Conservation (phyloP, 2,797 vertebrate species). For the Macropus fuliginosus region DNA sequence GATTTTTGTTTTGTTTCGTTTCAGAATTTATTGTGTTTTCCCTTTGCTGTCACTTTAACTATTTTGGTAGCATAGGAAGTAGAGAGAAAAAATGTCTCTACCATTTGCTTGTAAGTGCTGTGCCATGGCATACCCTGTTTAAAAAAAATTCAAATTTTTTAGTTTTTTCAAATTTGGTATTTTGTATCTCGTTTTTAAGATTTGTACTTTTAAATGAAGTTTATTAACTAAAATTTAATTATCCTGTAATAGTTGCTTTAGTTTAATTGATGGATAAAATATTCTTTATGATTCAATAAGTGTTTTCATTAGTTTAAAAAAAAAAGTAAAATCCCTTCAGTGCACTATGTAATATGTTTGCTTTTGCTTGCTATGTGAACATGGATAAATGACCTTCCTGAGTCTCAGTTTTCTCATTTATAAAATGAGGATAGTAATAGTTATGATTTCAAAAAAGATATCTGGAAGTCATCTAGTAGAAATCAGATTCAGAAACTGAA, state of each 20-base stretch:
- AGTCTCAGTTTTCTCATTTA: background rate
- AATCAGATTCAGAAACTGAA: background rate
- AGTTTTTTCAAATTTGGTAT: background rate
- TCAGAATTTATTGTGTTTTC: background rate
- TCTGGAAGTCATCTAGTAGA: background rate
- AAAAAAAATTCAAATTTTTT: background rate
- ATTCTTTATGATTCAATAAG: background rate
- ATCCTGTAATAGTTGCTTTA: background rate
- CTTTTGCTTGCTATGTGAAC: background rate
- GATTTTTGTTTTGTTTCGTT: too few species aligned
- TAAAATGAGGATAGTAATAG: constrained; percentile 6
- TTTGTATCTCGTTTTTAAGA: background rate
- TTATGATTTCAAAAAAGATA: background rate
- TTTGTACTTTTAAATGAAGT: background rate
- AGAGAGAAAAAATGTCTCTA: background rate
- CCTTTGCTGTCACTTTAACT: background rate
- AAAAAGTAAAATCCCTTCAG: background rate
- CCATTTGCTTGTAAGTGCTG: background rate
- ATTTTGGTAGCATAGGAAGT: background rate
- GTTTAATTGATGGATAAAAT: background rate
- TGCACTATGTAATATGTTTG: background rate
- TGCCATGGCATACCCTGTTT: background rate
- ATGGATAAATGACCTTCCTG: background rate
- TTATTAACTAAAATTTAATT: background rate
- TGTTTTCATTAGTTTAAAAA: background rate